Conservation (phyloP, 2,113 vertebrate species). For the Ictalurus furcatus region DNA sequence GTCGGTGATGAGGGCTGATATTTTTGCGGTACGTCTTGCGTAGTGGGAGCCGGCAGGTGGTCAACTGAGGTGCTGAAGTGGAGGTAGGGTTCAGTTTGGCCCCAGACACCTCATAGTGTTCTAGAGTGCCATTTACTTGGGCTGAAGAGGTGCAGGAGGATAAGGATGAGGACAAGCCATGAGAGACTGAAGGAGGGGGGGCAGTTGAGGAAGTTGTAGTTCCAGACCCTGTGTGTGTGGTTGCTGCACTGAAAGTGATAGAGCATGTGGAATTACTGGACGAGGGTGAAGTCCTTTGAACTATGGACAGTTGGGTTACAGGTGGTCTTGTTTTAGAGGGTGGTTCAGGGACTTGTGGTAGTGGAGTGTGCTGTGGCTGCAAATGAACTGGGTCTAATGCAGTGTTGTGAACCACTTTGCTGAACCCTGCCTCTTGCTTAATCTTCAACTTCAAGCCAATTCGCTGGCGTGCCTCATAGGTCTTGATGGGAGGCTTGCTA, state of each 20-base stretch:
- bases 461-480: constrained; percentile 88
- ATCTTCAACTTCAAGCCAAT: constrained; percentile 93
- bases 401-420: constrained; percentile 93
- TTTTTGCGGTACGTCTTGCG: constrained; percentile 90
- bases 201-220: constrained; percentile 48
- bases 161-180: constrained; percentile 53
- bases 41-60: constrained; percentile 83
- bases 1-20: constrained; percentile 75
- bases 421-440: constrained; percentile 90
- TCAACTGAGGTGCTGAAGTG: constrained; percentile 63
- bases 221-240: constrained; percentile 56
- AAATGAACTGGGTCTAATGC: constrained; percentile 88
- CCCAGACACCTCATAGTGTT: constrained; percentile 68
- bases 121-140: constrained; percentile 85
- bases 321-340: constrained; percentile 50
- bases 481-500: constrained; percentile 89
- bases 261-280: constrained; percentile 59
- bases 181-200: constrained; percentile 56
- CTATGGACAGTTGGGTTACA: constrained; percentile 53
- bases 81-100: constrained; percentile 67
- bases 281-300: constrained; percentile 72
- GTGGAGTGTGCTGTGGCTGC: constrained; percentile 56
- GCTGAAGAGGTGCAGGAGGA: constrained; percentile 48
- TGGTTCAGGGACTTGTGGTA: constrained; percentile 44
- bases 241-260: constrained; percentile 55